phyloP scores from a whole-genome alignment of 2,797 vertebrate genomes.

The Xenentodon cancila region DNA sequence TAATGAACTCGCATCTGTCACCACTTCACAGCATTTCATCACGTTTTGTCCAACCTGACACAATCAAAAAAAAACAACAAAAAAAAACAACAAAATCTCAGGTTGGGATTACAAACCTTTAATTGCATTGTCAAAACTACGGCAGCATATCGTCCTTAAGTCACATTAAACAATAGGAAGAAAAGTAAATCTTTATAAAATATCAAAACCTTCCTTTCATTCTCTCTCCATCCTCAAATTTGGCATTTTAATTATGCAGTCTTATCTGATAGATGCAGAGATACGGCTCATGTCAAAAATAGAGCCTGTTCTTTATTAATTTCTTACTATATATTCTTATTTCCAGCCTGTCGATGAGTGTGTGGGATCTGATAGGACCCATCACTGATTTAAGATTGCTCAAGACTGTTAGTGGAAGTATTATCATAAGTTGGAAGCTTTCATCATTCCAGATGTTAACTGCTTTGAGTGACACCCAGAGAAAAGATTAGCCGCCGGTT shows the following conservation, averaged over 20 bases:
- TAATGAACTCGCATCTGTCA: slow-evolving; percentile 67
- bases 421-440: slow-evolving; percentile 68
- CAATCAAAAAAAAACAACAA: slow-evolving; percentile 31
- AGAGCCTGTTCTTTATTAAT: slow-evolving; percentile 81
- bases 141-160: slow-evolving; percentile 58
- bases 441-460: slow-evolving; percentile 56
- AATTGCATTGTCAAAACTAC: slow-evolving; percentile 80
- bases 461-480: slow-evolving; percentile 60
- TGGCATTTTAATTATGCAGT: slow-evolving; percentile 86
- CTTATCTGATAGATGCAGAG: slow-evolving; percentile 84
- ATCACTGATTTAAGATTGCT: slow-evolving; percentile 79
- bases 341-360: slow-evolving; percentile 77
- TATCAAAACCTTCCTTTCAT: slow-evolving; percentile 52
- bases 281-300: slow-evolving; percentile 80
- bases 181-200: slow-evolving; percentile 78
- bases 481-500: slow-evolving; percentile 24
- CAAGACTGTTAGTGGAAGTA: slow-evolving; percentile 66
- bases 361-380: slow-evolving; percentile 75
- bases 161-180: slow-evolving; percentile 68
- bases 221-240: slow-evolving; percentile 62
- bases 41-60: slow-evolving; percentile 60
- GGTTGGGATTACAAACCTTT: slow-evolving; percentile 75
- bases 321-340: slow-evolving; percentile 82
- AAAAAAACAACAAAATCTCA: slow-evolving; percentile 34
- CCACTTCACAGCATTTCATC: slow-evolving; percentile 39